Percentiles rank a stretch among this genome's conserved stretches.
phyloP scores from a whole-genome alignment of 2,888 invertebrate genomes.

The Mythimna vitellina region DNA sequence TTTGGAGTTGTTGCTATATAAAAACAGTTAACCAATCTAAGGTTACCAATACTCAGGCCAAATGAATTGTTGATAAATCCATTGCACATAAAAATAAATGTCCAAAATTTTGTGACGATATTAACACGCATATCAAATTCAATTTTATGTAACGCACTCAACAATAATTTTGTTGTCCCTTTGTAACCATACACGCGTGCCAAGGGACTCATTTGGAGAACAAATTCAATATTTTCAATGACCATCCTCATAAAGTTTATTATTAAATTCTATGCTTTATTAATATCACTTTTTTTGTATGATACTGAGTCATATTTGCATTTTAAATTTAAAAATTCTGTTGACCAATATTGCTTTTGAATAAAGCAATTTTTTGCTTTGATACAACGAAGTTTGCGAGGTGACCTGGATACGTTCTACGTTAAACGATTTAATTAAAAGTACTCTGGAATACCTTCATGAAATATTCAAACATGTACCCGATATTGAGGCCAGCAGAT shows the following conservation, averaged over 20 bases:
- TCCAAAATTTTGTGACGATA: slow-evolving; percentile 51
- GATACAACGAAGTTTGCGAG: slow-evolving; percentile 28
- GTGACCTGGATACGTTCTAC: slow-evolving; percentile 29
- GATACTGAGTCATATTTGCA: slow-evolving; percentile 31
- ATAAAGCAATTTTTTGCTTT: slow-evolving; percentile 42
- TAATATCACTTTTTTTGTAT: slow-evolving; percentile 40
- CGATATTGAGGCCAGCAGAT: slow-evolving; percentile 8
- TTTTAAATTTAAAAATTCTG: slow-evolving; percentile 23
- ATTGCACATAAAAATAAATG: slow-evolving; percentile 35
- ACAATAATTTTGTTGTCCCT: slow-evolving; percentile 66
- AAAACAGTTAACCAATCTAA: slow-evolving; percentile 29
- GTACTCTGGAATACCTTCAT: slow-evolving; percentile 26
- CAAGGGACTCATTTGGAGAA: slow-evolving; percentile 66
- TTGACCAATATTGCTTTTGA: slow-evolving; percentile 25
- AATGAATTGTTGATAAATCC: slow-evolving; percentile 18
- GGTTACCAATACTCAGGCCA: slow-evolving; percentile 11
- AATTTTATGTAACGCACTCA: slow-evolving; percentile 58
- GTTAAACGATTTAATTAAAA: slow-evolving; percentile 46
- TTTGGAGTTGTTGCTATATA: neutral
- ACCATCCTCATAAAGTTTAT: slow-evolving; percentile 61
- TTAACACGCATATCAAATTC: slow-evolving; percentile 66
- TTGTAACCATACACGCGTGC: slow-evolving; percentile 71
- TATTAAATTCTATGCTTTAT: slow-evolving; percentile 68
- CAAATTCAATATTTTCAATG: slow-evolving; percentile 73
- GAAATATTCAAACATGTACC: slow-evolving; percentile 41